Conservation (phyloP, 2,888 invertebrate genomes). For the Drosophila affinis region DNA sequence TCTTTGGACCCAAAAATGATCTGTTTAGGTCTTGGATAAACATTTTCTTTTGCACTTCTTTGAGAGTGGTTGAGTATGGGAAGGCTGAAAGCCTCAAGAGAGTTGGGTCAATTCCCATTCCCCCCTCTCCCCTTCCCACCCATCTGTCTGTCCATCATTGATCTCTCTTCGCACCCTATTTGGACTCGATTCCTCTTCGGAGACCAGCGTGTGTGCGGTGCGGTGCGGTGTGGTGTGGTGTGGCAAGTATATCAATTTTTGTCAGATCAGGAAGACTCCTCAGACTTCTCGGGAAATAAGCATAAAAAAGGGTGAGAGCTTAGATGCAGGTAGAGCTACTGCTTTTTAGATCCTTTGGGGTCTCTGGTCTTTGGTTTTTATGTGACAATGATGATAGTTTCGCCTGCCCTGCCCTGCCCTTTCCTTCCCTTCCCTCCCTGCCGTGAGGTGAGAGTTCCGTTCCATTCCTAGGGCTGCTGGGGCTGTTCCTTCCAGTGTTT, state of each 20-base stretch:
- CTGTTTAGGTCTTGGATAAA: constrained; percentile 38
- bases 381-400: constrained; percentile 45
- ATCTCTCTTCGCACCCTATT: constrained; percentile 14
- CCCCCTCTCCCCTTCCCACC: neutral
- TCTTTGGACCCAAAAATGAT: neutral
- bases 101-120: constrained; percentile 14
- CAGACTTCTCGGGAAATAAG: neutral
- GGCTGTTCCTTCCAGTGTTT: constrained; percentile 54
- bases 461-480: constrained; percentile 8
- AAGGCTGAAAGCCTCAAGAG: neutral
- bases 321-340: constrained; percentile 20
- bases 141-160: constrained; percentile 19
- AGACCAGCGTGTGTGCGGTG: neutral
- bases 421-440: neutral
- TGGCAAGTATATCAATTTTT: constrained; percentile 53
- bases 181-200: neutral
- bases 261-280: constrained; percentile 22
- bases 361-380: constrained; percentile 12
- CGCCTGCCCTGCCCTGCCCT: constrained; percentile 30
- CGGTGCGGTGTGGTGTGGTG: constrained; percentile 28
- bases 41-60: constrained; percentile 22
- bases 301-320: constrained; percentile 4
- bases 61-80: too few relatives aligned
- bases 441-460: neutral
- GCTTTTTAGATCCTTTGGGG: constrained; percentile 2